A percentile compares a stretch with the other conserved stretches of the same genome.
These are phyloP conservation scores for Sternotherus odoratus DNA, from an alignment of 2,797 vertebrate genomes.

Conservation along the genomic window DNA sequence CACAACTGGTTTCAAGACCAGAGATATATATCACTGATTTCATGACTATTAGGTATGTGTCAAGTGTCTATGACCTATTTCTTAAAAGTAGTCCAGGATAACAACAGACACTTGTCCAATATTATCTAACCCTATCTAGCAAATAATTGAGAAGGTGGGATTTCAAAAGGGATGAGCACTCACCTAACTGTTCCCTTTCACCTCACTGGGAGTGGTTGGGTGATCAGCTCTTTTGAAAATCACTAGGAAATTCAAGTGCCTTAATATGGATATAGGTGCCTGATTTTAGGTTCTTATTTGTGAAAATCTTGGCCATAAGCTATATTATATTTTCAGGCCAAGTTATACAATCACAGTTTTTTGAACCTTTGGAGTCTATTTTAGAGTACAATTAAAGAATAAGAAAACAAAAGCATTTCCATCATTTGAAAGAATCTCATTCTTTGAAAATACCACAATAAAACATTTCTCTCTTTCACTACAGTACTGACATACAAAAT, in stretches of 20 bases:
- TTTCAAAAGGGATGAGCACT: background rate
- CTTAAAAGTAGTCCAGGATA: background rate
- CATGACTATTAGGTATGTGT: background rate
- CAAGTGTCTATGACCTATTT: background rate
- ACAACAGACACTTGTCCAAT: background rate
- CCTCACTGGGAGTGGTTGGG: background rate
- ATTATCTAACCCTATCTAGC: background rate
- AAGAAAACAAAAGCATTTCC: background rate
- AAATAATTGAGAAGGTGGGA: background rate
- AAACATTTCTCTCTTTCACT: background rate
- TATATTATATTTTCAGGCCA: background rate
- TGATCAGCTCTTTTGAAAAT: background rate
- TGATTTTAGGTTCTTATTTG: background rate
- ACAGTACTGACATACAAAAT: background rate
- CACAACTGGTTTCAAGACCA: background rate
- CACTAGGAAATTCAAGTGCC: background rate
- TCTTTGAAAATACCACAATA: background rate
- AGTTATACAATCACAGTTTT: background rate
- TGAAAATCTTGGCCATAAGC: background rate
- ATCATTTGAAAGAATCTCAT: background rate
- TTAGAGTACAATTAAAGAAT: background rate
- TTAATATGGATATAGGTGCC: background rate
- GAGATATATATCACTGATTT: background rate
- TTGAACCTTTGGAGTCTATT: background rate
- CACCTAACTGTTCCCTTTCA: background rate